A percentile compares a stretch with the other conserved stretches of the same genome.
Conservation (phyloP, 2,888 invertebrate genomes). For the Bursaphelenchus okinawaensis region DNA sequence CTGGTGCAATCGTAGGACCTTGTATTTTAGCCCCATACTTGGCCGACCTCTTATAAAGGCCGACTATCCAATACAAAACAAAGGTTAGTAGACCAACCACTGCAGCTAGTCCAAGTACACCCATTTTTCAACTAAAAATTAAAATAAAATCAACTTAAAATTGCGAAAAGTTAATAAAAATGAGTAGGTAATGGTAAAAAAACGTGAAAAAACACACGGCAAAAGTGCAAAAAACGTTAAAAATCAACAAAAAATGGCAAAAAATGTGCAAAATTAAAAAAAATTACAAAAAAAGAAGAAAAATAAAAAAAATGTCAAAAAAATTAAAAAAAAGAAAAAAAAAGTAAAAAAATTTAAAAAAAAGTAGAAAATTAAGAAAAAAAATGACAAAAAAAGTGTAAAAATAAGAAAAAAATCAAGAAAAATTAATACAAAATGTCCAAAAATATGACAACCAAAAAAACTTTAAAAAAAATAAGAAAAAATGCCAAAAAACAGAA, state of each 20-base stretch:
- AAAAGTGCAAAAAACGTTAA: not conserved
- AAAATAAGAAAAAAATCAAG: too few species aligned
- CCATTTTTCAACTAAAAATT: constrained; percentile 21
- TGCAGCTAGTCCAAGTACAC: constrained; percentile 29
- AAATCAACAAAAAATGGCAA: not conserved
- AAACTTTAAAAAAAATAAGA: too few species aligned
- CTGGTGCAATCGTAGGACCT: constrained; percentile 49
- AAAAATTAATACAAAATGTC: too few species aligned
- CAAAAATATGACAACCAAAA: too few species aligned
- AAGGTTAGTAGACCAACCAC: constrained; percentile 19
- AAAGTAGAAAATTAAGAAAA: too few species aligned
- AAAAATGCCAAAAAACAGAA: too few species aligned
- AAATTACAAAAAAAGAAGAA: not conserved
- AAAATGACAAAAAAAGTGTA: too few species aligned
- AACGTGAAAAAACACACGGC: not conserved
- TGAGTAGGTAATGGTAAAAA: too few species aligned
- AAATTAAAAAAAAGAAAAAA: too few species aligned
- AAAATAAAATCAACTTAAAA: too few species aligned
- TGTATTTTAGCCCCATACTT: constrained; percentile 38
- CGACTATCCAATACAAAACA: constrained; percentile 19
- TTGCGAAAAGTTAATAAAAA: too few species aligned
- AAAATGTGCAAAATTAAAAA: not conserved
- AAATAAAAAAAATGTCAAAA: not conserved
- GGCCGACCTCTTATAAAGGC: constrained; percentile 27
- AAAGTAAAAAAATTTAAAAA: too few species aligned